phyloP scores from a whole-genome alignment of 2,888 invertebrate species.

The Strigamia crassipes region DNA sequence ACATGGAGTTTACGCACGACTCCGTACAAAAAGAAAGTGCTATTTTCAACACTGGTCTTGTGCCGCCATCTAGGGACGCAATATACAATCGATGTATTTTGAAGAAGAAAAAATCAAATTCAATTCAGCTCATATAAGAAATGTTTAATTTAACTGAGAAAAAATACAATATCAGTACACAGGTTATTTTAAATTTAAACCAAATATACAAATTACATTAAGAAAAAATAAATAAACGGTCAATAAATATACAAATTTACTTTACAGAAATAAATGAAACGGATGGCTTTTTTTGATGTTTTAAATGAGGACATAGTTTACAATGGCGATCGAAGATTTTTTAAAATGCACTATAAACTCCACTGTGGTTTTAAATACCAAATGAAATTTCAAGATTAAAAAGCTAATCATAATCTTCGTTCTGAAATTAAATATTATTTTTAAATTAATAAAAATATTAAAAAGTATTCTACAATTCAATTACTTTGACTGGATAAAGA shows the following conservation, averaged over 20 bases:
- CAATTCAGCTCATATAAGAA: not conserved
- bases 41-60: no score
- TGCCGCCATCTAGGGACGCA: not conserved
- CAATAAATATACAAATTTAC: conserved; percentile 25
- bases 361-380: not conserved
- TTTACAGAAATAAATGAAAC: conserved; percentile 33
- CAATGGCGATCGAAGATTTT: not conserved
- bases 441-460: not conserved
- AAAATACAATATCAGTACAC: not conserved
- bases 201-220: conserved; percentile 29
- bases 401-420: conserved; percentile 3
- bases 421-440: not conserved
- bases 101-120: not conserved
- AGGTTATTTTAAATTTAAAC: not conserved
- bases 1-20: no score
- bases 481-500: conserved; percentile 48
- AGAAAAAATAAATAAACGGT: not conserved
- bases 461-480: not conserved
- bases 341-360: not conserved
- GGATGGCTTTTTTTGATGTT: conserved; percentile 1
- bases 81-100: not conserved
- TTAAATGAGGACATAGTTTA: conserved; percentile 28
- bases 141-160: not conserved
- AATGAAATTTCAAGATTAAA: conserved; percentile 2
- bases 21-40: no score